Evolutionary conservation across 2,797 vertebrate genomes (phyloP).

Genomic region (Capromys pilorides): DNA sequence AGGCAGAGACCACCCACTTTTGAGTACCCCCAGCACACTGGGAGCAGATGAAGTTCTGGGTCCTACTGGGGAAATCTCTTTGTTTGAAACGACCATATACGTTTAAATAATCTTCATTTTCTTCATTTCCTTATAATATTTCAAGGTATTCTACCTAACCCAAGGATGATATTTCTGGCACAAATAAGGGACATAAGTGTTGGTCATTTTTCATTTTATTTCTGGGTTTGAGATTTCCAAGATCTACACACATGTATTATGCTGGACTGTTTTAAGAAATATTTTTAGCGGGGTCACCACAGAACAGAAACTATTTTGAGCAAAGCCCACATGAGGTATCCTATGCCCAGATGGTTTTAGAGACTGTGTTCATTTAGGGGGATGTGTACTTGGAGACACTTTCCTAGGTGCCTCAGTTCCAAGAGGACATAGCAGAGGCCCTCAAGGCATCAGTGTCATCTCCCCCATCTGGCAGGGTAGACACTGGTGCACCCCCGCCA

Average conservation of each 20-base stretch:
- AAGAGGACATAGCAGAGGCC: neutral
- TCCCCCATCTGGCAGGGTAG: neutral
- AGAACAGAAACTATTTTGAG: neutral
- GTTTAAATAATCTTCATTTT: conserved; percentile 10
- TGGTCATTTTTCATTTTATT: neutral
- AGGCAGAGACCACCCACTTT: too few relatives aligned
- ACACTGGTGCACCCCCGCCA: rapidly evolving
- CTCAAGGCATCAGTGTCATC: neutral
- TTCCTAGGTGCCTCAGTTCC: neutral
- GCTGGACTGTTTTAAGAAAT: neutral
- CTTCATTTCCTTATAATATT: neutral
- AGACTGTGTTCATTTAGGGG: neutral
- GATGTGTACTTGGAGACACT: neutral
- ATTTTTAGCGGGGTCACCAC: neutral
- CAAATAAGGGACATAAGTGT: too few relatives aligned
- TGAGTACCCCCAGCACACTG: too few relatives aligned
- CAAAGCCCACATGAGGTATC: neutral
- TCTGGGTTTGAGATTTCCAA: neutral
- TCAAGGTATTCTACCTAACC: too few relatives aligned
- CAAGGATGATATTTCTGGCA: too few relatives aligned
- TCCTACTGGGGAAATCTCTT: too few relatives aligned
- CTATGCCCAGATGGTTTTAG: neutral
- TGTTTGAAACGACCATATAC: neutral
- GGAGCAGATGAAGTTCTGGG: too few relatives aligned
- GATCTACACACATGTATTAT: neutral